Evolutionary conservation across 2,113 vertebrate species (phyloP).

Genomic region (Pyxicephalus adspersus): DNA sequence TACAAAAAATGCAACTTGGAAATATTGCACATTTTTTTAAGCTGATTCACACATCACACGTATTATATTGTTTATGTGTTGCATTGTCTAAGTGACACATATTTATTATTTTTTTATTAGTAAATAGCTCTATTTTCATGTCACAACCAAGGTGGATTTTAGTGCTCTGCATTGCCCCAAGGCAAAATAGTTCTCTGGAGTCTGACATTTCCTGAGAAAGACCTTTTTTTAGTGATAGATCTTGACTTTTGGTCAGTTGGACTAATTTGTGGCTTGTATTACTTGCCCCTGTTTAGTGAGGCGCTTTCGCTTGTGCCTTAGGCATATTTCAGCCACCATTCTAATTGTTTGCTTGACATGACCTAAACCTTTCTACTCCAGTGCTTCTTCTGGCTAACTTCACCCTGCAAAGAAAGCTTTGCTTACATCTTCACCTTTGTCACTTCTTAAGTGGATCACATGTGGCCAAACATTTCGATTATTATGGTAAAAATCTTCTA

Average conservation of each 20-base stretch:
- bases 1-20: too few relatives aligned
- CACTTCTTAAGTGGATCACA: neutral
- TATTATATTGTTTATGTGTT: constrained; percentile 1
- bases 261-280: constrained; percentile 54
- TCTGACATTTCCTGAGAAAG: constrained; percentile 48
- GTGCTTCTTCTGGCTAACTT: constrained; percentile 11
- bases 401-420: neutral
- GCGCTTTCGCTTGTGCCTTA: constrained; percentile 45
- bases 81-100: neutral
- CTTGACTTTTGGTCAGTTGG: constrained; percentile 53
- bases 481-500: too few relatives aligned
- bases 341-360: constrained; percentile 52
- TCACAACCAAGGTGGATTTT: constrained; percentile 29
- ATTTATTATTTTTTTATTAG: neutral
- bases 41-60: neutral
- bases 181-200: constrained; percentile 29
- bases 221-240: constrained; percentile 41
- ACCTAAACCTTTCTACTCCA: constrained; percentile 44
- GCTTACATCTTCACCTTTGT: neutral
- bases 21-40: too few relatives aligned
- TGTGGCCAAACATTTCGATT: too few relatives aligned
- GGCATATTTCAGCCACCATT: constrained; percentile 41
- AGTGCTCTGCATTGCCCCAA: constrained; percentile 26
- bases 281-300: constrained; percentile 43
- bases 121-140: constrained; percentile 18